A percentile compares a stretch with the other conserved stretches of the same genome.
Evolutionary conservation across 2,113 vertebrate genomes (phyloP).

Genomic region (Oenanthe melanoleuca): DNA sequence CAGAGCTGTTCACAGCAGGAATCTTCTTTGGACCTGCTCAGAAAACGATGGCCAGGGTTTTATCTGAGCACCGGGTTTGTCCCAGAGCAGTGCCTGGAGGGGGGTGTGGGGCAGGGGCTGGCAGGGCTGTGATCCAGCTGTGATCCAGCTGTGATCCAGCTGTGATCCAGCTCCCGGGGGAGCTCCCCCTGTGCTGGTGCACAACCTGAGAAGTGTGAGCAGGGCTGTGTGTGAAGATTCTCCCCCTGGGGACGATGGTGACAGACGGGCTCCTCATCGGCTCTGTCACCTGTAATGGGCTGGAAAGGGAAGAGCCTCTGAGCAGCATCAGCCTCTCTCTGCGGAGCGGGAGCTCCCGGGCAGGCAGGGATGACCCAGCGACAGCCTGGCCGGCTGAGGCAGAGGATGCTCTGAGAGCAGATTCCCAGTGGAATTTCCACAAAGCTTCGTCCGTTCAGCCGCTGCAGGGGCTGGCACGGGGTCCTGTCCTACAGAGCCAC

Average conservation of each 20-base stretch:
- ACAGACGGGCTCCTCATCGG: conserved; percentile 73
- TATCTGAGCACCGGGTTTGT: not conserved
- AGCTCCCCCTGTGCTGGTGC: not conserved
- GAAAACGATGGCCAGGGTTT: not conserved
- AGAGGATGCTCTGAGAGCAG: not conserved
- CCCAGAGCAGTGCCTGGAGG: not conserved
- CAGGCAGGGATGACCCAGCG: conserved; percentile 8
- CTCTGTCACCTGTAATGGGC: conserved; percentile 84
- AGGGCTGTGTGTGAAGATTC: not conserved
- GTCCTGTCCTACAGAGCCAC: not conserved
- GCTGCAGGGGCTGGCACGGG: rapidly evolving
- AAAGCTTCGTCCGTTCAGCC: not conserved
- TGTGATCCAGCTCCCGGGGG: not conserved
- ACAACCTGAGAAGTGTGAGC: rapidly evolving
- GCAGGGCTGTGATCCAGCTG: not conserved
- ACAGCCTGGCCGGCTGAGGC: too few relatives aligned
- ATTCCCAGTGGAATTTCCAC: not conserved
- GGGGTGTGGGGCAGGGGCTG: not conserved
- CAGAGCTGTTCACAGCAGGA: not conserved
- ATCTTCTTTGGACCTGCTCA: not conserved
- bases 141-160: not conserved
- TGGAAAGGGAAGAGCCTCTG: conserved; percentile 79
- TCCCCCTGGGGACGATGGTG: not conserved
- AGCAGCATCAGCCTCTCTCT: conserved; percentile 58
- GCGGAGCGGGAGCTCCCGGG: not conserved